A percentile compares a stretch with the other conserved stretches of the same genome.
phyloP scores from a whole-genome alignment of 2,797 vertebrate species.

The Pempheris klunzingeri region DNA sequence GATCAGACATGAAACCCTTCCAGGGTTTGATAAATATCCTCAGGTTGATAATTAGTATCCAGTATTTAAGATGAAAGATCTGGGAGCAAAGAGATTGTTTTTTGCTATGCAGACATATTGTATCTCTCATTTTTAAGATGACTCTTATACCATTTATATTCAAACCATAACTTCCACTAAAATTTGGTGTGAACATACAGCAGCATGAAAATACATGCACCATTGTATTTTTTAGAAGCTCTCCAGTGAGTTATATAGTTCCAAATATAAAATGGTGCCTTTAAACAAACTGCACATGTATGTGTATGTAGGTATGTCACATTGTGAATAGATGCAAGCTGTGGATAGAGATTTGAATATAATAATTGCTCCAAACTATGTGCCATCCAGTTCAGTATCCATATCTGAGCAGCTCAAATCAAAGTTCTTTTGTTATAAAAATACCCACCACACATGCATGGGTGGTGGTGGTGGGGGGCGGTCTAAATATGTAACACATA shows the following conservation, averaged over 20 bases:
- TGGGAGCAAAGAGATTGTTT: not conserved
- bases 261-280: conserved; percentile 7
- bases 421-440: conserved; percentile 40
- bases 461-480: too few species aligned
- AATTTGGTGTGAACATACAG: not conserved
- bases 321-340: not conserved
- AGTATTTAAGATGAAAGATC: conserved; percentile 14
- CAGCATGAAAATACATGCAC: conserved; percentile 5
- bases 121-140: not conserved
- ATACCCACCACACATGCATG: conserved; percentile 43
- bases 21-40: conserved; percentile 47
- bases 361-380: conserved; percentile 29
- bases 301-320: not conserved
- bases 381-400: conserved; percentile 9
- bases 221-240: not conserved
- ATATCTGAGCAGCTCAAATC: conserved; percentile 37
- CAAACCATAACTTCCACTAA: not conserved
- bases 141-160: not conserved
- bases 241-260: not conserved
- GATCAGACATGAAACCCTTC: conserved; percentile 51
- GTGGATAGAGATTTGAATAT: conserved; percentile 11
- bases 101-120: not conserved
- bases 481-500: conserved; percentile 55
- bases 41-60: conserved; percentile 51
- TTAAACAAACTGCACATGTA: conserved; percentile 8